These are phyloP conservation scores for Casuarius casuarius DNA, from an alignment of 2,113 vertebrate genomes.

Conservation along the genomic window DNA sequence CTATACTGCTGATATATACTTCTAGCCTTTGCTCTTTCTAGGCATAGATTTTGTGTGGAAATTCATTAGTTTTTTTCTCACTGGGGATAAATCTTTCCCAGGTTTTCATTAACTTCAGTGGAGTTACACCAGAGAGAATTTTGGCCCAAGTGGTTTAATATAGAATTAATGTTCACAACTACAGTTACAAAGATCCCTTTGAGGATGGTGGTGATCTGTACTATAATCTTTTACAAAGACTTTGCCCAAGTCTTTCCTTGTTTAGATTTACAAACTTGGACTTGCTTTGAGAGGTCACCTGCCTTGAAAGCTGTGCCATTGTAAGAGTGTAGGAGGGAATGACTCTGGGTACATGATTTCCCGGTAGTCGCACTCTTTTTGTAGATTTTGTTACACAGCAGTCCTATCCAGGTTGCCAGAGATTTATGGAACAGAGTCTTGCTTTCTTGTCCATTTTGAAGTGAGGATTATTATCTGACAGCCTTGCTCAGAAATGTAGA, in stretches of 20 bases:
- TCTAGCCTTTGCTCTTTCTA: background rate
- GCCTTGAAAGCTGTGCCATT: background rate
- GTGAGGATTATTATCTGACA: background rate
- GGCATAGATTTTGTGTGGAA: background rate
- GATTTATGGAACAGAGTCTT: background rate
- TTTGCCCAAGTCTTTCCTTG: background rate
- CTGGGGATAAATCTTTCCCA: background rate
- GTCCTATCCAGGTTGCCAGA: background rate
- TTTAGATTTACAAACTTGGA: background rate
- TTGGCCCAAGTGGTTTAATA: background rate
- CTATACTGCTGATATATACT: background rate
- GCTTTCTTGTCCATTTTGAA: slow-evolving; percentile 29
- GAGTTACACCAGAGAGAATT: background rate
- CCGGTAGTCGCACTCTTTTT: background rate
- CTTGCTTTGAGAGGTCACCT: background rate
- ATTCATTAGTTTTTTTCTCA: background rate
- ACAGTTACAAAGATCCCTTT: background rate
- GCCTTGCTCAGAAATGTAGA: slow-evolving; percentile 27
- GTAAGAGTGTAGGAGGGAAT: background rate
- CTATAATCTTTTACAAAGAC: background rate
- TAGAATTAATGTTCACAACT: background rate
- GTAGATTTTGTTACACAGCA: background rate
- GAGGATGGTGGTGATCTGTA: background rate
- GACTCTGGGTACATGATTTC: background rate
- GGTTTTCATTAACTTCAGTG: background rate